phyloP scores from a whole-genome alignment of 2,113 vertebrate species.

The Sminthopsis crassicaudata region DNA sequence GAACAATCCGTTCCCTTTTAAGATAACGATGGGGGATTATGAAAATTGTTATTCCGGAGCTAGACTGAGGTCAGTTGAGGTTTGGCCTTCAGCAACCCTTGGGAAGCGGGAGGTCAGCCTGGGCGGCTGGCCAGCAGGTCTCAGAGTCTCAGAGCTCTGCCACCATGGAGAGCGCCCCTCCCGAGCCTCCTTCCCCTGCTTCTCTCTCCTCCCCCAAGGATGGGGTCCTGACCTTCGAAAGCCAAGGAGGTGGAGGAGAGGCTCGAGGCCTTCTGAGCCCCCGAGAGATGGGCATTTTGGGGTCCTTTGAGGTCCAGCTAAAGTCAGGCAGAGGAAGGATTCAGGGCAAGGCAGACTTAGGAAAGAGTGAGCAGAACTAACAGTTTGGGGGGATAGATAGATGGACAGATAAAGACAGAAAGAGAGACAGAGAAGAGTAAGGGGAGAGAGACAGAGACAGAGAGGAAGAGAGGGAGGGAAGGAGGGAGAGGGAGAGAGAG shows the following conservation, averaged over 20 bases:
- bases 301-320: neutral
- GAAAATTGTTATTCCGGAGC: slow-evolving; percentile 84
- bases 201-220: neutral
- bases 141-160: neutral
- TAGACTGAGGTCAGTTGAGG: slow-evolving; percentile 81
- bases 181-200: neutral
- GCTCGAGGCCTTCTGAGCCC: neutral
- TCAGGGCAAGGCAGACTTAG: neutral
- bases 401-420: neutral
- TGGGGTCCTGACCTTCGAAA: neutral
- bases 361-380: neutral
- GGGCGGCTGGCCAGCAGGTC: neutral
- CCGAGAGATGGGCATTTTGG: neutral
- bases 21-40: slow-evolving; percentile 86
- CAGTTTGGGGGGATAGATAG: neutral
- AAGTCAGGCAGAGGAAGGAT: neutral
- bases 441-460: too few species aligned
- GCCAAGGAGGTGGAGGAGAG: neutral
- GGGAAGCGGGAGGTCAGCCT: slow-evolving; percentile 82
- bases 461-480: fast-evolving
- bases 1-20: slow-evolving; percentile 84
- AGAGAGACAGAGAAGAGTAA: too few species aligned
- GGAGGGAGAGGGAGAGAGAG: too few species aligned
- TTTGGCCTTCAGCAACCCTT: slow-evolving; percentile 80
- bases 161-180: slow-evolving; percentile 32